Evolutionary conservation across 2,888 invertebrate species (phyloP).

Genomic region (Thereva unica): DNA sequence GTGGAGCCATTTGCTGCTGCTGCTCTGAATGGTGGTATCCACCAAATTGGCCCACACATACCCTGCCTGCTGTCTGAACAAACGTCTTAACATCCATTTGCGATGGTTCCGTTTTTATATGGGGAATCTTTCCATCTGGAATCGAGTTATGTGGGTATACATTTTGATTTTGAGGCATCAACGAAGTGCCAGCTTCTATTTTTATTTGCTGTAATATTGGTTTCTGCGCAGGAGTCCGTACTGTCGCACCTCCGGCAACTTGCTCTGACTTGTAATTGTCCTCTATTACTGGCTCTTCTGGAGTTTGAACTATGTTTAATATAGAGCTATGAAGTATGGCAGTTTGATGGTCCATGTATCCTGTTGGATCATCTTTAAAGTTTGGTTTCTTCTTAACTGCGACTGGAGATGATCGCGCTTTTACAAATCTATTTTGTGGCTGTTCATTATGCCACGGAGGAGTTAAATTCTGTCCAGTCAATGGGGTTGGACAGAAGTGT

Average conservation of each 20-base stretch:
- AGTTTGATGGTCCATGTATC: conserved; percentile 89
- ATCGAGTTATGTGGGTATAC: conserved; percentile 18
- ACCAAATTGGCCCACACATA: no score
- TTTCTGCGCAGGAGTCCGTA: conserved; percentile 5
- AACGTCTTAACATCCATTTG: conserved; percentile 8
- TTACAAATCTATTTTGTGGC: conserved; percentile 22
- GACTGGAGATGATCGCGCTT: conserved; percentile 21
- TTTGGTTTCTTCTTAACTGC: conserved; percentile 64
- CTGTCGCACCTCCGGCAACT: background rate
- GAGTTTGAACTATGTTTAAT: conserved; percentile 60
- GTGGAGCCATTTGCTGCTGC: conserved; percentile 13
- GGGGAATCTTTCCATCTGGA: conserved; percentile 19
- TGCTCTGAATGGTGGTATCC: conserved; percentile 19
- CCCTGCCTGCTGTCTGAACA: no score
- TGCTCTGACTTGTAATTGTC: conserved; percentile 14
- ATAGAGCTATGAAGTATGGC: conserved; percentile 83
- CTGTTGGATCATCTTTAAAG: conserved; percentile 89
- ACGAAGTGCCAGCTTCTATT: conserved; percentile 36
- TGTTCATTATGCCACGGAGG: conserved; percentile 42
- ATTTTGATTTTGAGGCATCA: conserved; percentile 41
- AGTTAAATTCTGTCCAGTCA: conserved; percentile 18
- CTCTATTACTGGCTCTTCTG: conserved; percentile 44
- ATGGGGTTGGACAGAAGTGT: conserved; percentile 42
- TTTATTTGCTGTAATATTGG: conserved; percentile 2
- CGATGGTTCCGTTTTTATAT: conserved; percentile 15